Base-by-base conservation (phyloP, 2,113 vertebrate species). In the Hypomesus transpacificus region DNA sequence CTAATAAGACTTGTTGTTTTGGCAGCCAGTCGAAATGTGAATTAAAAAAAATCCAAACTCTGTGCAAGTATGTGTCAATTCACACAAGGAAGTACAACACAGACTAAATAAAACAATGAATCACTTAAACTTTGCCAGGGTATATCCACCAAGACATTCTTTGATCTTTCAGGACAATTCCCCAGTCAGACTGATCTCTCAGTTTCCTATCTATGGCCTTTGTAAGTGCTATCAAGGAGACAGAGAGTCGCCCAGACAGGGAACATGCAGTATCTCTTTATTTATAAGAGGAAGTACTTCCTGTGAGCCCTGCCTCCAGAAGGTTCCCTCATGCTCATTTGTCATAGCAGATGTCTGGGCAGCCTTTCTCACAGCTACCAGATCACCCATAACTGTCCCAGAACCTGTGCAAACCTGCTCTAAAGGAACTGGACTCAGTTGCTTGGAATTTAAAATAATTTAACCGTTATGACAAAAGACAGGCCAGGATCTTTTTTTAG, bases 201-300 rank as follows among this genome's bases (percentile, higher is more conserved):
- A 69, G 26, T 58, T 74, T 26, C 24, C 65, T 65, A 3, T 61
- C 26, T 46, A 22, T 72, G 24, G 67, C 56, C 75, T 71, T 81
- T 56, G 54, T 53, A 58, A 71, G 46, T 80, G 74, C 68, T 50
- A 68, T 71, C 17, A 60, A 73, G 60, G 61, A 65, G 69, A 76
- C 69, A 67, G 70, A 79, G 69, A 54, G 71, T 53, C 24, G 54
- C 24, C 53, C 18, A 54, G 56, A 65, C 46, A 66, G 46, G 59
- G 75, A 69, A 68, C 39, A 52, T 83, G 26, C 60, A 62, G 22
- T 31, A 53, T 72, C 59, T 39, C 18, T 71, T 21, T 68, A 75
- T 83, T 80, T 70, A 80, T 52, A 75, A 39, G 63, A 52, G 63
- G 21, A 80, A 77, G 66, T 58, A 64, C 66, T 82, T 82, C 77